These are phyloP conservation scores for Epinotia demarniana DNA, from an alignment of 2,888 invertebrate genomes.

Conservation along the genomic window DNA sequence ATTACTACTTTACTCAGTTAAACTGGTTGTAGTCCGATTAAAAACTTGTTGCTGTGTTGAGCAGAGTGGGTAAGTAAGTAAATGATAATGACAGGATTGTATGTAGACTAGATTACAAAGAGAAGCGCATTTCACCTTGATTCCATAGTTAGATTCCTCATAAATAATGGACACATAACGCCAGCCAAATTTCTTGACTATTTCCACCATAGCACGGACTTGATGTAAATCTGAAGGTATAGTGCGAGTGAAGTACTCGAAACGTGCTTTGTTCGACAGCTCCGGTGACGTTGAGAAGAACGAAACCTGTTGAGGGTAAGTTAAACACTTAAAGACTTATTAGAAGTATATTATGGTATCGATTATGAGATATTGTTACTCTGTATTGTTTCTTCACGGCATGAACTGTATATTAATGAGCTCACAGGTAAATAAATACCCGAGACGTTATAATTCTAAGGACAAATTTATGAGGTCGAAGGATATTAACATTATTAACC, in stretches of 20 bases:
- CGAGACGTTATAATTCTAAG: no score
- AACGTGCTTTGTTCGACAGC: slow-evolving; percentile 96
- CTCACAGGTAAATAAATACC: no score
- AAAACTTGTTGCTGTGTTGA: no score
- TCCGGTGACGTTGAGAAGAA: slow-evolving; percentile 97
- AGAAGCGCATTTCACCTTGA: slow-evolving; percentile 87
- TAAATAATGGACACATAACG: slow-evolving; percentile 98
- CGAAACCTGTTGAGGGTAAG: slow-evolving; percentile 89
- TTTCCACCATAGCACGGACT: slow-evolving; percentile 97
- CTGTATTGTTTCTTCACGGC: background rate
- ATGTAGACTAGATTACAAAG: background rate
- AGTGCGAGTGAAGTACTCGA: slow-evolving; percentile 96
- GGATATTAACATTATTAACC: no score
- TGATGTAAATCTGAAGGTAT: slow-evolving; percentile 98
- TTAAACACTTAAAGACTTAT: background rate
- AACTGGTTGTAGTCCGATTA: no score
- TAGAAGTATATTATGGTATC: background rate
- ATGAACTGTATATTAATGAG: background rate
- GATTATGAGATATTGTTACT: background rate
- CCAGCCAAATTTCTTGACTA: slow-evolving; percentile 94
- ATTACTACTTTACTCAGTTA: no score
- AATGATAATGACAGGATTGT: no score
- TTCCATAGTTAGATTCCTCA: slow-evolving; percentile 98
- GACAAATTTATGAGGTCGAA: no score
- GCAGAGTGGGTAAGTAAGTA: no score